Base-by-base conservation (phyloP, 2,888 invertebrate species). In the Drosophila setosimentum region DNA sequence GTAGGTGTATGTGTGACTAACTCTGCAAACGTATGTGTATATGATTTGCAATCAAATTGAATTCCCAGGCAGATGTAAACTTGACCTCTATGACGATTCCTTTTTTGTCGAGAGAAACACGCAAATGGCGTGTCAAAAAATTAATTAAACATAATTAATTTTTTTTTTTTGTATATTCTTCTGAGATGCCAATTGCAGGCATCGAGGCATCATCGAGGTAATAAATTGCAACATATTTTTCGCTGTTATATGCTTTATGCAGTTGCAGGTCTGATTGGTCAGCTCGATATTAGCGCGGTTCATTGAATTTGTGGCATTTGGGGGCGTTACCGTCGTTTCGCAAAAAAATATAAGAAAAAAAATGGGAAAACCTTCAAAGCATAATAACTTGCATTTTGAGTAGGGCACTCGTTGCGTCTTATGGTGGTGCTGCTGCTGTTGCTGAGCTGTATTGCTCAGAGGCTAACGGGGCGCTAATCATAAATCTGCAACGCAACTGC, bases 361-460 rank as follows among this genome's bases (percentile, higher is more conserved):
- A 35, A 42, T 8, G 40, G 21, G 65, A 57, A 83, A 89, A 87
- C 89, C 84, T 85, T 85, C 87, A 79, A 82, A 84, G 68, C 63
- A 69, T 87, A 85, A 89, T 89, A 85, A 87, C 84, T 89, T 89
- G 84, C 85, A 89, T 85, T 84, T 84, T 87, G 89, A 85, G 89
- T 85, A 85, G 84, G 84, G 84, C 84, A 84, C 37, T 74, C 59
- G 78, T 81, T 88, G 83, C 83, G 83, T 83, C 78, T 78, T 58
- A 68, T 37, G 42, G 45, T 54, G 10, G 42, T 55, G 51, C 35
- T 72, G 30, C n/a, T 50, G 33, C 27, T 48, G 37, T 32, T 49
- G 37, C 40, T 65, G 51, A 45, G 4, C 45, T 45, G 35, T 65
- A 45, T 64, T 64, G 68, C 55, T 60, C 58, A 67, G 45, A 78